These are phyloP conservation scores for Ciconia nigra DNA, from an alignment of 2,797 vertebrate species.

Conservation along the genomic window DNA sequence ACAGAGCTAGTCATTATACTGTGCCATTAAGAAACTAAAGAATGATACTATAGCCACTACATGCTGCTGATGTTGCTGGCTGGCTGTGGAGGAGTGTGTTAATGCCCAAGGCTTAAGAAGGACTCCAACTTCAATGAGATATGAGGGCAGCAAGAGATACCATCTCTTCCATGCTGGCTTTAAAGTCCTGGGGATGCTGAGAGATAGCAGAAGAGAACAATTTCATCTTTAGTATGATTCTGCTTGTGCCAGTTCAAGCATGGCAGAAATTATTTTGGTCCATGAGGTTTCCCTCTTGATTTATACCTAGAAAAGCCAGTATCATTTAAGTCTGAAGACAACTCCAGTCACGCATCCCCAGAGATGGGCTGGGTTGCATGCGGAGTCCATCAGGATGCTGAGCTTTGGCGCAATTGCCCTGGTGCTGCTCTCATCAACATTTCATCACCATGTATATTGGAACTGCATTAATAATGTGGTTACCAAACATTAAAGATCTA, in stretches of 20 bases:
- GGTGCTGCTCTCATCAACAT: background rate
- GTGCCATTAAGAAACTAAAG: conserved; percentile 9
- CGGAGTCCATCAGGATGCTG: background rate
- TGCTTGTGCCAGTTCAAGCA: background rate
- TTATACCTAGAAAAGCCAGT: background rate
- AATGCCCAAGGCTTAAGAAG: background rate
- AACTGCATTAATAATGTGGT: background rate
- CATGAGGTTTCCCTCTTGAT: background rate
- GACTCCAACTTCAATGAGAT: background rate
- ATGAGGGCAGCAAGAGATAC: background rate
- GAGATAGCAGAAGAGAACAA: background rate
- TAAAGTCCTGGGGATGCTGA: background rate
- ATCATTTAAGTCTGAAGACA: background rate
- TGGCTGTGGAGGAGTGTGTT: background rate
- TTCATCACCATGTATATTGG: background rate
- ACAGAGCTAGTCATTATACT: conserved; percentile 37
- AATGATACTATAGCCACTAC: background rate
- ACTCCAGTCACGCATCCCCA: background rate
- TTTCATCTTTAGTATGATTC: background rate
- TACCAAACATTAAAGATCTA: background rate
- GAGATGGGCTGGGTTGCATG: background rate
- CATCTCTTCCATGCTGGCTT: background rate
- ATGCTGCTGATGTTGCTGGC: background rate
- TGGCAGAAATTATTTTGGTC: background rate
- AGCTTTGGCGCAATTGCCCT: background rate